Evolutionary conservation across 1,140 invertebrate genomes (phyloP), one percentile per base, ranked within the genome.

Genomic region (Philaenus spumarius): DNA sequence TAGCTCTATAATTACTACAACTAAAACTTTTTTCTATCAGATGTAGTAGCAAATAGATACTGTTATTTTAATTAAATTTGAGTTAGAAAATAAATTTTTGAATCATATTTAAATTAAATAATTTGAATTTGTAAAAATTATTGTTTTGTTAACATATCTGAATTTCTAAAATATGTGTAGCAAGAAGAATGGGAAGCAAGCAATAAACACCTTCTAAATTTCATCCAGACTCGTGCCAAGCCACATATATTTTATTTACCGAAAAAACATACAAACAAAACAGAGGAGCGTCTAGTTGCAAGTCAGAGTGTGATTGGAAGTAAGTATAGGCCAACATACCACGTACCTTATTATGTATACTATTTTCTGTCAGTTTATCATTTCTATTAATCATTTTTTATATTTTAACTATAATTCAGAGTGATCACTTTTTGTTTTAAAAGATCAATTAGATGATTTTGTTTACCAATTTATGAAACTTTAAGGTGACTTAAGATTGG

Each of bases 211-310:
- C 77, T 95, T 20, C 77, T 81, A 19, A 84, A 88, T 70, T 96
- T 92, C 67, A 95, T 98, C 64, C 80, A 85, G 69, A 96, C 94
- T 1, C 89, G 87, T 72, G 75, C 87, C 1, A 89, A 90, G 68
- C 95, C 94, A 23, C 78, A 83, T 45, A 80, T 98, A 55, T 95
- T 90, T 75, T 98, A 87, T 77, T 68, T 90, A 66, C 94, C 95
- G 7, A 89, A 87, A 69, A 80, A 80, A 64, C 82, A 80, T 64
- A 81, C 76, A 63, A 69, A 78, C 17, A 77, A 78, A 40, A 78
- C 80, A 37, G 77, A 80, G 61, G 73, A 73, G 58, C 73, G 80
- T 43, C 67, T 84, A 20, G 73, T 75, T 60, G 75, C 79, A 58
- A 81, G 80, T 24, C 72, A 79, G 47, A 77, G 80, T 61, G 71